These are phyloP conservation scores for Drosophila parvula DNA, from an alignment of 1,140 invertebrate species.

Conservation along the genomic window DNA sequence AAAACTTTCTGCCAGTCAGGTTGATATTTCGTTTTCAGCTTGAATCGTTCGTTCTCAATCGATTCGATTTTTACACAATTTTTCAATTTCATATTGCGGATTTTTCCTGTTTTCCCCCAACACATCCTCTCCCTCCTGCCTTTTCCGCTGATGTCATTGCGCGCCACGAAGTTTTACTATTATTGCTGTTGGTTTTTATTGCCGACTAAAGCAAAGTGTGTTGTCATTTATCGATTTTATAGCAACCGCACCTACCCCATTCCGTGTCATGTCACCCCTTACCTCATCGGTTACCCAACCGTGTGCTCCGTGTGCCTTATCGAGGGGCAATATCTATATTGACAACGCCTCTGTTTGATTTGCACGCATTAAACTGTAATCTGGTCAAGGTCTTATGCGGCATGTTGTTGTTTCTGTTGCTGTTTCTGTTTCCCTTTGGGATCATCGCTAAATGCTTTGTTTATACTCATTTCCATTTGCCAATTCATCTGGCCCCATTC, in stretches of 20 bases:
- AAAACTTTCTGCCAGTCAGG: slow-evolving; percentile 34
- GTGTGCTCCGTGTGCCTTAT: slow-evolving; percentile 27
- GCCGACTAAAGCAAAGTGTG: slow-evolving; percentile 69
- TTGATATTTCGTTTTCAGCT: slow-evolving; percentile 23
- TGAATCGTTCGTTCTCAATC: slow-evolving; percentile 8
- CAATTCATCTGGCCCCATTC: slow-evolving; percentile 27
- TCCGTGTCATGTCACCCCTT: not conserved
- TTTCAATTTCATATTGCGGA: slow-evolving; percentile 39
- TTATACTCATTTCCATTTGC: slow-evolving; percentile 45
- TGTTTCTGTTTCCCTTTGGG: slow-evolving; percentile 22
- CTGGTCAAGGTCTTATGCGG: slow-evolving; percentile 72
- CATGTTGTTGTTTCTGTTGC: slow-evolving; percentile 12
- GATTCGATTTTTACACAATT: slow-evolving; percentile 32
- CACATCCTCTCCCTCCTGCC: not conserved
- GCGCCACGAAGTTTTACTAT: slow-evolving; percentile 70
- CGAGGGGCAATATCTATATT: slow-evolving; percentile 56
- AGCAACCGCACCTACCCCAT: slow-evolving; percentile 49
- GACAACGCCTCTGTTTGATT: slow-evolving; percentile 69
- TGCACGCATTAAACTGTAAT: slow-evolving; percentile 75
- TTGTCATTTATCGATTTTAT: slow-evolving; percentile 80
- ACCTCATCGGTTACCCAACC: slow-evolving; percentile 7
- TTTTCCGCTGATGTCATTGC: slow-evolving; percentile 75
- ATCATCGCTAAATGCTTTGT: slow-evolving; percentile 54
- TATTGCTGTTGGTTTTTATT: slow-evolving; percentile 69
- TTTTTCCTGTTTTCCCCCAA: not conserved